phyloP scores from a whole-genome alignment of 2,797 vertebrate genomes.

The Apogon hyalosoma region DNA sequence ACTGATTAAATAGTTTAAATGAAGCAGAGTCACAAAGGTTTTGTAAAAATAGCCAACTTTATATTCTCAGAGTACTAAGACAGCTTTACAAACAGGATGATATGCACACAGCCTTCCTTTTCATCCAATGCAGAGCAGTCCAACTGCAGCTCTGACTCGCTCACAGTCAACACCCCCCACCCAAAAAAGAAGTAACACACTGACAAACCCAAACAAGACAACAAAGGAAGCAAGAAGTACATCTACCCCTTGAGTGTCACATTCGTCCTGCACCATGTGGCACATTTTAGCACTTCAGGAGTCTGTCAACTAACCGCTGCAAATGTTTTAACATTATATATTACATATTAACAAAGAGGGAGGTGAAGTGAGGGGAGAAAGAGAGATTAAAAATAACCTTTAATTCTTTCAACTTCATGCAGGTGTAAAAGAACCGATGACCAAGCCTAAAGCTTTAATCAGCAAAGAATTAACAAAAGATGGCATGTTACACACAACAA shows the following conservation, averaged over 20 bases:
- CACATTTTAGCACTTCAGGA: slow-evolving; percentile 85
- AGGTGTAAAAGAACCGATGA: slow-evolving; percentile 88
- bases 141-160: slow-evolving; percentile 46
- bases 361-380: not conserved
- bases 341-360: slow-evolving; percentile 85
- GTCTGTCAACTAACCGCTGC: slow-evolving; percentile 35
- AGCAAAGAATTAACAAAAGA: slow-evolving; percentile 83
- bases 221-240: slow-evolving; percentile 58
- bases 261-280: slow-evolving; percentile 82
- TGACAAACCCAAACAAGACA: slow-evolving; percentile 52
- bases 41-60: slow-evolving; percentile 99
- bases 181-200: slow-evolving; percentile 27
- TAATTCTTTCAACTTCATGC: slow-evolving; percentile 89
- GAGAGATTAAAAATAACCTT: slow-evolving; percentile 75
- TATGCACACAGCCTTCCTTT: slow-evolving; percentile 90
- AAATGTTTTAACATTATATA: slow-evolving; percentile 74
- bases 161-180: not conserved
- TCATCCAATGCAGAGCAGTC: slow-evolving; percentile 86
- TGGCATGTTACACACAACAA: slow-evolving; percentile 84
- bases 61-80: slow-evolving; percentile 96
- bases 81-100: slow-evolving; percentile 98
- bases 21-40: slow-evolving; percentile 84
- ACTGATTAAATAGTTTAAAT: too few species aligned
- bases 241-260: slow-evolving; percentile 79
- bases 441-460: slow-evolving; percentile 88